Evolutionary conservation across 2,113 vertebrate species (phyloP).

Genomic region (Potamarius usumacintae): DNA sequence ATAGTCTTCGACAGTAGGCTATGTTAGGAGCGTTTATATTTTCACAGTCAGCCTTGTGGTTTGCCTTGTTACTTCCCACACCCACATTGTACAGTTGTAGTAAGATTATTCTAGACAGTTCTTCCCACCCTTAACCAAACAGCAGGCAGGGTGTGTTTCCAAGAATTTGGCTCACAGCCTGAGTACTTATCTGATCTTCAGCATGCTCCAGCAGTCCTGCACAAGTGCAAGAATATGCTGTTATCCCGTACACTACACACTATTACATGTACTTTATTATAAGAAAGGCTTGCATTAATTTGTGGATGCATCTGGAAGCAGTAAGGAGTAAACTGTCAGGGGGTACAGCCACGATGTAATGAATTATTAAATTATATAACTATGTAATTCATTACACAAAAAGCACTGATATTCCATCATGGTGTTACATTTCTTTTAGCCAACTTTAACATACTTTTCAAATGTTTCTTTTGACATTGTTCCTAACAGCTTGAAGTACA

Average conservation of each 20-base stretch:
- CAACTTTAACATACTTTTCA: background rate
- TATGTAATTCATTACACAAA: background rate
- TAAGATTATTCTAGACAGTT: background rate
- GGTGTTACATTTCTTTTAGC: background rate
- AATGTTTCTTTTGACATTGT: background rate
- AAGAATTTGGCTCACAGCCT: background rate
- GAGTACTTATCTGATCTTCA: background rate
- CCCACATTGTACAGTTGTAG: background rate
- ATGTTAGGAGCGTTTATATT: background rate
- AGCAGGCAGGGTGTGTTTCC: background rate
- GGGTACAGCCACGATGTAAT: background rate
- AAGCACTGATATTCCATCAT: background rate
- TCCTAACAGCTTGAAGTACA: background rate
- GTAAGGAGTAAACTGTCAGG: background rate
- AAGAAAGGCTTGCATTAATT: background rate
- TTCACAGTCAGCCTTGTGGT: background rate
- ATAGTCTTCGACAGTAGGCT: background rate
- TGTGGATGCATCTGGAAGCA: background rate
- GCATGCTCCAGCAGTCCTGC: background rate
- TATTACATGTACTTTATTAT: background rate
- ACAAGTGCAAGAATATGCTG: background rate
- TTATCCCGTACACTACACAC: background rate
- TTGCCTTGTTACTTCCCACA: background rate
- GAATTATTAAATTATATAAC: background rate
- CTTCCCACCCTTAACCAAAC: background rate